Evolutionary conservation across 2,113 vertebrate species (phyloP).

Genomic region (Chlorodrepanis virens): DNA sequence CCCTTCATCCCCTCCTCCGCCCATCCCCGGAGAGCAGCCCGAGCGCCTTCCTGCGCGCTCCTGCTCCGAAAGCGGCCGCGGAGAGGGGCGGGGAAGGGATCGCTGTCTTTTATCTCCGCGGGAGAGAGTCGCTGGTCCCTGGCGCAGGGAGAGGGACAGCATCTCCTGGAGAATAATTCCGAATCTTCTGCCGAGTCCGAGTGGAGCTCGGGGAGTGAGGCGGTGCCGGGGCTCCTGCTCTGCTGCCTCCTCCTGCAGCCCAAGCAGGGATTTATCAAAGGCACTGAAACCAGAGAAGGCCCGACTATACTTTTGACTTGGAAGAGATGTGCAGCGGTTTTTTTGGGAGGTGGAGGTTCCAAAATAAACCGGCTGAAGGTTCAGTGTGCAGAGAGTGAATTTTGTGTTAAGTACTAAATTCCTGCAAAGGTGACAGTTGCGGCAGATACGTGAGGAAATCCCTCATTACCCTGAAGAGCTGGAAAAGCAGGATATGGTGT

Average conservation of each 20-base stretch:
- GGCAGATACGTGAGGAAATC: slow-evolving; percentile 50
- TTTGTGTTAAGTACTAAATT: neutral
- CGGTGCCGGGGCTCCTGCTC: neutral
- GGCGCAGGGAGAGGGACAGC: neutral
- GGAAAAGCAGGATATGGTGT: slow-evolving; percentile 46
- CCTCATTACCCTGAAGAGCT: slow-evolving; percentile 48
- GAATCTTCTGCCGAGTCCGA: neutral
- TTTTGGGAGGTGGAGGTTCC: neutral
- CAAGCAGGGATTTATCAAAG: neutral
- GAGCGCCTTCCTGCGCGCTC: accelerated
- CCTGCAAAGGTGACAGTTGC: slow-evolving; percentile 24
- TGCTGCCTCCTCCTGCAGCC: neutral
- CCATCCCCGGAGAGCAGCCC: neutral
- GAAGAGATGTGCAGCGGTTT: neutral
- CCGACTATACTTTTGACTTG: neutral
- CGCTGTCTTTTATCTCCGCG: accelerated
- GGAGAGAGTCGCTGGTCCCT: accelerated
- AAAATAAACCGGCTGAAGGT: neutral
- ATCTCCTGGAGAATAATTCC: neutral
- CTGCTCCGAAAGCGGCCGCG: neutral
- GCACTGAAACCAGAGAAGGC: neutral
- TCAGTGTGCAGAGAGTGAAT: neutral
- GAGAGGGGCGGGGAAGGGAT: neutral
- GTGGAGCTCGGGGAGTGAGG: neutral
- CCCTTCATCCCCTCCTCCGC: neutral